phyloP scores from a whole-genome alignment of 1,140 invertebrate species.

The Monochamus saltuarius region DNA sequence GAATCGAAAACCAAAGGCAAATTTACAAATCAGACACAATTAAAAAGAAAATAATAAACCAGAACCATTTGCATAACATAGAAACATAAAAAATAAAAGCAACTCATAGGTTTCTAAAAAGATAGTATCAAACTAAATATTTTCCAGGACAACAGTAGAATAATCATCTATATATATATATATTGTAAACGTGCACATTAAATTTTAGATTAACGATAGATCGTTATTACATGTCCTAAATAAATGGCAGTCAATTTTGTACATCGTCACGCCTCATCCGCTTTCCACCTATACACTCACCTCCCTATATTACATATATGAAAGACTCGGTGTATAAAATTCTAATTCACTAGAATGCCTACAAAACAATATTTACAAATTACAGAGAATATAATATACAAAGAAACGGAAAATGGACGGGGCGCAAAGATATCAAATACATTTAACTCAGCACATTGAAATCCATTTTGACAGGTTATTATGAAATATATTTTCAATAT shows the following conservation, averaged over 20 bases:
- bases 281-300: not conserved
- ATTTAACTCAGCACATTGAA: too few relatives aligned
- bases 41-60: constrained; percentile 7
- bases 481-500: too few relatives aligned
- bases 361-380: constrained; percentile 7
- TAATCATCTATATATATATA: constrained; percentile 11
- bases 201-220: constrained; percentile 25
- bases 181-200: constrained; percentile 12
- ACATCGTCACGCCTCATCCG: not conserved
- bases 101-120: not conserved
- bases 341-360: not conserved
- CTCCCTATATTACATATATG: not conserved
- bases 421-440: not conserved
- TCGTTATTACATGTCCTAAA: constrained; percentile 1
- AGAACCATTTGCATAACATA: constrained; percentile 13
- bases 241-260: not conserved
- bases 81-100: constrained; percentile 11
- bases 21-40: not conserved
- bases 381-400: too few relatives aligned
- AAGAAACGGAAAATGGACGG: constrained; percentile 1
- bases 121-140: constrained; percentile 13
- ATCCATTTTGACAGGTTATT: too few relatives aligned
- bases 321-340: constrained; percentile 6
- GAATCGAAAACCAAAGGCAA: not conserved
- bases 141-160: constrained; percentile 10